Evolutionary conservation across 2,797 vertebrate genomes (phyloP).

Genomic region (Melanotaenia maccullochi): DNA sequence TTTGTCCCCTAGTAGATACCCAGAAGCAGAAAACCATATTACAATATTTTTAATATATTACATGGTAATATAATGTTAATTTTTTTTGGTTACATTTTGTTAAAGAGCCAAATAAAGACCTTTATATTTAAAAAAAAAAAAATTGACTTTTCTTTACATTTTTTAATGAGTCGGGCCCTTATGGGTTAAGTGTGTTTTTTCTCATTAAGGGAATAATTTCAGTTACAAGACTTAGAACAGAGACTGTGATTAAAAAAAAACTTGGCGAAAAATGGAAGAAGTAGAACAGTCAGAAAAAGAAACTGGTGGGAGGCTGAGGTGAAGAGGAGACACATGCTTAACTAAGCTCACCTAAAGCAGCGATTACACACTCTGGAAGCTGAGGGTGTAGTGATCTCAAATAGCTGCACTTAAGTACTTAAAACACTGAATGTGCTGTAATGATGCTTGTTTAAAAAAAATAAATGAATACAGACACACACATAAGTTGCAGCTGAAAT

Average conservation of each 20-base stretch:
- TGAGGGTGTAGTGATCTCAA: slow-evolving; percentile 49
- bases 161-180: too few species aligned
- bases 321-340: slow-evolving; percentile 8
- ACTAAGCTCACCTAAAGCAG: slow-evolving; percentile 42
- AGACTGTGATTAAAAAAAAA: background rate
- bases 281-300: slow-evolving; percentile 5
- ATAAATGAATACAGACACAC: background rate
- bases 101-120: too few species aligned
- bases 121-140: too few species aligned
- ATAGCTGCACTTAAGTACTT: slow-evolving; percentile 62
- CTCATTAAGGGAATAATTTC: slow-evolving; percentile 16
- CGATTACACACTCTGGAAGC: slow-evolving; percentile 53
- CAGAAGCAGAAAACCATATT: too few species aligned
- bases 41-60: too few species aligned
- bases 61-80: too few species aligned
- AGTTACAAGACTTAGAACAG: slow-evolving; percentile 9
- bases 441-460: slow-evolving; percentile 39
- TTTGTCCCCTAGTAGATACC: too few species aligned
- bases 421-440: slow-evolving; percentile 45
- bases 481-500: slow-evolving; percentile 19
- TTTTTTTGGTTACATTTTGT: too few species aligned
- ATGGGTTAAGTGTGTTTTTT: slow-evolving; percentile 11
- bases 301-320: background rate
- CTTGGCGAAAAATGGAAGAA: background rate
- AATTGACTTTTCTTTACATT: too few species aligned